Base-by-base conservation (phyloP, 2,888 invertebrate species). In the Caenorhabditis sp. region DNA sequence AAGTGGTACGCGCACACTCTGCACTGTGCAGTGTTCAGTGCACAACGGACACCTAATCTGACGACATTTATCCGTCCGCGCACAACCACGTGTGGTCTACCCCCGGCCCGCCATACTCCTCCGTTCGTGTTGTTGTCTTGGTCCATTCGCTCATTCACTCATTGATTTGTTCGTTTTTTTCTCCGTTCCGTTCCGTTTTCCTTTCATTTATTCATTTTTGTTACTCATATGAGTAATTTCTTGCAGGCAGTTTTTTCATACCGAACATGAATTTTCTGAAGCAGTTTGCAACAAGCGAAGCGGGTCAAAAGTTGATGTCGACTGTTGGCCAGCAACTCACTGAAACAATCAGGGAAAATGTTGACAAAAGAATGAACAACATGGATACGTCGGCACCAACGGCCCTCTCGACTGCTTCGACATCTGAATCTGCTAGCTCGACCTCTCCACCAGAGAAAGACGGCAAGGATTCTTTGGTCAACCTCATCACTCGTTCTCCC, bases 281-380 rank as follows among this genome's bases (percentile, higher is more conserved):
- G 11, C 67, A 76, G 26, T n/a, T 76, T 26, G 76, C 67, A 1
- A 60, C 53, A 40, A 76, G 76, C 18, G 60, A 67, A 2, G 26
- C 60, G 3, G 76, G 76, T 5, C 60, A 76, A 18, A 50, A 44
- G 44, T 50, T 61, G 3, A n/a, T 76, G 53, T 67, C 40, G 13
- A 28, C 67, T 0, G 67, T 58, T 18, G 40, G 60, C 9, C 67
- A 32, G 28, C 47, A 47, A 47, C 18, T 47, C 5, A 47, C 18
- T 18, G 47, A 2, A 1, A 11, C 47, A 18, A 11, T 47, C 11
- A n/a, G 18, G 3, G 4, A 64, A 20, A 61, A 5, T 1, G 67
- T 68, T 15, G 76, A 76, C 9, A 60, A 60, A 0, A 37, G 24
- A 28, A 26, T 74, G 51, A 65, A 11, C n/a, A 44, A 64, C 35